These are phyloP conservation scores for Lagopus muta DNA, from an alignment of 2,113 vertebrate genomes.

Conservation along the genomic window DNA sequence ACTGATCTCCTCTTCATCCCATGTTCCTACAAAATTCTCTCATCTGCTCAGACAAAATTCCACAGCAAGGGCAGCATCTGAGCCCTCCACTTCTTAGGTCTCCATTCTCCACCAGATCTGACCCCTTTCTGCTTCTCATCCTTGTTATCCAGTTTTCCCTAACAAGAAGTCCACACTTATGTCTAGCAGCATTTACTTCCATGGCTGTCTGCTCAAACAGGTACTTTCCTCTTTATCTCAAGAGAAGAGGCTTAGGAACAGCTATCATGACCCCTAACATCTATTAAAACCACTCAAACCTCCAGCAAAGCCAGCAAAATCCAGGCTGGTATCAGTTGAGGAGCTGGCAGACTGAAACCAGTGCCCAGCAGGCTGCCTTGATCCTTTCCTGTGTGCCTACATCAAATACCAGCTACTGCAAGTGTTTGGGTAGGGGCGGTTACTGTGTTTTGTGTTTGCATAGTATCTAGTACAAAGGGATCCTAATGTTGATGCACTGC, in stretches of 20 bases:
- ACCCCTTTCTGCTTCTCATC: fast-evolving
- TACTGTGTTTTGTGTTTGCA: neutral
- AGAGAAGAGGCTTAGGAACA: neutral
- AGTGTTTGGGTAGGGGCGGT: neutral
- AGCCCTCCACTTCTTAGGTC: neutral
- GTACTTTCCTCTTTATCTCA: neutral
- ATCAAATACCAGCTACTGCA: too few relatives aligned
- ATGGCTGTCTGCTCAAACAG: neutral
- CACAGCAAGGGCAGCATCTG: neutral
- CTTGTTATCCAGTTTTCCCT: neutral
- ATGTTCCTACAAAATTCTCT: neutral
- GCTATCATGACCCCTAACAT: neutral
- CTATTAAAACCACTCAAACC: neutral
- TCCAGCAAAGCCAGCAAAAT: neutral
- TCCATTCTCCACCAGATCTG: neutral
- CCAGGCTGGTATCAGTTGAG: neutral
- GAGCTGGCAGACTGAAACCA: neutral
- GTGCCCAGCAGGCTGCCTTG: neutral
- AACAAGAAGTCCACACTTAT: neutral
- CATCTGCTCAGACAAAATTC: neutral
- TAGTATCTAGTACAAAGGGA: neutral
- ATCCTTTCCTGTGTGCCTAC: neutral
- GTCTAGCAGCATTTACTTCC: neutral
- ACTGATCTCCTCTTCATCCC: neutral
- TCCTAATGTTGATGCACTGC: neutral